Conservation (phyloP, 2,113 vertebrate genomes). For the Aphyosemion australe region DNA sequence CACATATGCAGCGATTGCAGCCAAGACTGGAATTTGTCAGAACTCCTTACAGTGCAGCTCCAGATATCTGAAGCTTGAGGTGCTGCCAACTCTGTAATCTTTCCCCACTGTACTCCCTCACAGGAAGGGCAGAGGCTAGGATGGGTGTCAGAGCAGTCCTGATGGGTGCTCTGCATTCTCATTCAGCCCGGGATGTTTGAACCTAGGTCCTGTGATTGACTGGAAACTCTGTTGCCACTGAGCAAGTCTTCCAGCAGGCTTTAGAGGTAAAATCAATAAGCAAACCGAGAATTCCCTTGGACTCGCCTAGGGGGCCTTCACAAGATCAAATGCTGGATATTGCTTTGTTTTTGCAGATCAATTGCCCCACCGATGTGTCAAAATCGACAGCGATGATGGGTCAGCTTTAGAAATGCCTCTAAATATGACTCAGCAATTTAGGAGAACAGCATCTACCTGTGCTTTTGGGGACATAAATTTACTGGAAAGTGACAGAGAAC, state of each 20-base stretch:
- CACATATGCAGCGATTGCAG: constrained; percentile 1
- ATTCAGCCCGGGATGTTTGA: constrained; percentile 43
- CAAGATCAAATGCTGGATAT: constrained; percentile 27
- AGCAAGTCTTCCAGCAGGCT: constrained; percentile 25
- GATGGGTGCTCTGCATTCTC: constrained; percentile 16
- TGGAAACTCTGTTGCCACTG: constrained; percentile 18
- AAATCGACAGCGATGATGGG: constrained; percentile 8
- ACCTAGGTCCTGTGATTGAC: constrained; percentile 19
- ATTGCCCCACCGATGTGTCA: constrained; percentile 15
- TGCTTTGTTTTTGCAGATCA: constrained; percentile 18
- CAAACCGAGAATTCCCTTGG: neutral
- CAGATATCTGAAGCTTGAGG: constrained; percentile 14
- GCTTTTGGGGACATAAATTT: neutral
- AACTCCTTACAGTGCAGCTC: constrained; percentile 2
- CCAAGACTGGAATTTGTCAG: constrained; percentile 10
- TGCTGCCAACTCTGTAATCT: constrained; percentile 7
- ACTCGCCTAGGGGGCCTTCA: neutral
- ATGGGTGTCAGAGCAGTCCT: constrained; percentile 15
- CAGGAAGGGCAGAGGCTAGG: constrained; percentile 16
- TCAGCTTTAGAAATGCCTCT: neutral
- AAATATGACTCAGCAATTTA: constrained; percentile 13
- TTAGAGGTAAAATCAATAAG: constrained; percentile 43
- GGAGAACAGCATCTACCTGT: neutral
- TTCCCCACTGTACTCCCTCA: neutral
- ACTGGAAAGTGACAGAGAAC: constrained; percentile 3